Base-by-base conservation (phyloP, 2,888 invertebrate genomes). In the Conchocele bisecta region DNA sequence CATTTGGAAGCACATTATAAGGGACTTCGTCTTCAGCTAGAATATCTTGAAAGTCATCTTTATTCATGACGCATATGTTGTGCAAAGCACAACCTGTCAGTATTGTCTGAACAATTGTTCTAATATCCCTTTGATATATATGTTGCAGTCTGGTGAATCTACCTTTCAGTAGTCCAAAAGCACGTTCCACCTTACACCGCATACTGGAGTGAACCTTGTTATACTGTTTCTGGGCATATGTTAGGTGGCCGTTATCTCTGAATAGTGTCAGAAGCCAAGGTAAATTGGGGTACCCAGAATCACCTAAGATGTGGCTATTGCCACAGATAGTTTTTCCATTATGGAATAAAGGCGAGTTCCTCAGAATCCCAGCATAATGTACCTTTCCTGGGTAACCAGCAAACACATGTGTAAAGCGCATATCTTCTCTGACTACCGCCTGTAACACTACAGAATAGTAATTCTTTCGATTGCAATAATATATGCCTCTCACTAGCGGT, bases 81-180 rank as follows among this genome's bases (percentile, higher is more conserved):
- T 68, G 68, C 4, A 60, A 17, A 4, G 50, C 33, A 50, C 50
- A 61, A 11, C 33, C 54, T 15, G 31, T 31, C 17, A 56, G 6
- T n/a, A 42, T 37, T 15, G 46, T 54, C n/a, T 53, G 15, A 20
- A 28, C 22, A 35, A 35, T 37, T 20, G 26, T 31, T 15, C 42
- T 13, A 0, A 33, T 37, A 17, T 51, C 2, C n/a, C 15, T 35
- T 24, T 54, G 53, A 26, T 67, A 26, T 28, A 67, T 29, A 48
- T 54, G 44, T 17, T 60, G 51, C 20, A 67, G 39, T 20, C 59
- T 48, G 17, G 17, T 20, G 41, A 53, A 67, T 37, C 67, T 31
- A 13, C 60, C 54, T 59, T 67, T 67, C 17, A 54, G 48, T 15
- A 60, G 28, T 26, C 60, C 67, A 60, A 60, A 67, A 13, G 67